These are phyloP conservation scores for Drosophila atroscutellata DNA, from an alignment of 2,888 invertebrate genomes.

Conservation along the genomic window DNA sequence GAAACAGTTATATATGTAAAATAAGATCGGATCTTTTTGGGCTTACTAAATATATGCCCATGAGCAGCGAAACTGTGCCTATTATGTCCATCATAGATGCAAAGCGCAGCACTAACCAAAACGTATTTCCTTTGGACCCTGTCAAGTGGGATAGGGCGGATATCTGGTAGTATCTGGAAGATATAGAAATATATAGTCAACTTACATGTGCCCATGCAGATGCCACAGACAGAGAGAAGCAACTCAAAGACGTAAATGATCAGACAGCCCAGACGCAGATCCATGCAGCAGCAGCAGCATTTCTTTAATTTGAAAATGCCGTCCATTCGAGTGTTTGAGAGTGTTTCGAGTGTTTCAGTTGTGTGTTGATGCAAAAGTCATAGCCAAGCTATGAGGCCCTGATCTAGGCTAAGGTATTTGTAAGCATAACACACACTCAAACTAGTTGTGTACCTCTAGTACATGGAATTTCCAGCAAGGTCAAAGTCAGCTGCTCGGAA, in stretches of 20 bases:
- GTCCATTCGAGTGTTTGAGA: not conserved
- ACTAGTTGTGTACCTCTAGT: constrained; percentile 15
- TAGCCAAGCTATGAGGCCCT: constrained; percentile 33
- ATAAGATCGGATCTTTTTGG: not conserved
- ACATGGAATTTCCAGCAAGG: constrained; percentile 56
- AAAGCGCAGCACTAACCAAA: constrained; percentile 22
- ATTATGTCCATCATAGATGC: constrained; percentile 40
- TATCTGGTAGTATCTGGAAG: not conserved
- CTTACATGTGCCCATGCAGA: constrained; percentile 53
- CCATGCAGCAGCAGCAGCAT: constrained; percentile 48
- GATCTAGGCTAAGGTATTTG: constrained; percentile 25
- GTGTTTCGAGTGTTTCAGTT: not conserved
- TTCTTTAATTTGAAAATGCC: constrained; percentile 1
- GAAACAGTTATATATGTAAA: not conserved
- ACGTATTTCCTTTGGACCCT: not conserved
- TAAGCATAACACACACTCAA: constrained; percentile 15
- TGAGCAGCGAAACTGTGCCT: constrained; percentile 38
- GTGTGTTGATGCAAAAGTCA: constrained; percentile 32
- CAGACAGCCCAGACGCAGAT: constrained; percentile 48
- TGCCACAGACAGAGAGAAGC: constrained; percentile 14
- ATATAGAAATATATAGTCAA: constrained; percentile 1
- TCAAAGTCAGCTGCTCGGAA: constrained; percentile 80
- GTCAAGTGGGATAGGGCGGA: not conserved
- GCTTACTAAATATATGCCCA: constrained; percentile 42
- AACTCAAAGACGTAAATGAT: constrained; percentile 33